Conservation (phyloP, 2,113 vertebrate species). For the Catharus fuscescens region DNA sequence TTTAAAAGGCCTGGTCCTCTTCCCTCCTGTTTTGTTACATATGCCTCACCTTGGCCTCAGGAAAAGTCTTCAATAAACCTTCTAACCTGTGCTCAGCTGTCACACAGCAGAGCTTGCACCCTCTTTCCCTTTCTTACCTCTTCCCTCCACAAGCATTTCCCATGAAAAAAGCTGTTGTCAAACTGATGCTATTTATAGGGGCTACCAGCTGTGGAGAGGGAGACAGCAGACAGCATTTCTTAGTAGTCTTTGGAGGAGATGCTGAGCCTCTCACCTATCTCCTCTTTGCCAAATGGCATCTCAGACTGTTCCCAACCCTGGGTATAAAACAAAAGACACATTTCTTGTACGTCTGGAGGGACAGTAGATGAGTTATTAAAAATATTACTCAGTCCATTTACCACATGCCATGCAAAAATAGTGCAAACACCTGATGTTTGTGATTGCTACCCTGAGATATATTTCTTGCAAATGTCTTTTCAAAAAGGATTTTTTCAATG, state of each 20-base stretch:
- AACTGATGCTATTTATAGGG: background rate
- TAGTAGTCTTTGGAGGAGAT: background rate
- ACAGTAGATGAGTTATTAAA: background rate
- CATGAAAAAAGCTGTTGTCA: background rate
- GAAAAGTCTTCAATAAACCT: background rate
- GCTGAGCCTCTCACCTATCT: background rate
- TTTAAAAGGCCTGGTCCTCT: background rate
- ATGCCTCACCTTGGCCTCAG: background rate
- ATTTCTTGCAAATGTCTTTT: background rate
- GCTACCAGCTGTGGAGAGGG: background rate
- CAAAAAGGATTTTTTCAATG: background rate
- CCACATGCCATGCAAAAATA: background rate
- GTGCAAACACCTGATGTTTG: background rate
- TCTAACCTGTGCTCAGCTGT: background rate
- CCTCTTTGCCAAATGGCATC: background rate
- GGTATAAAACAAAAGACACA: background rate
- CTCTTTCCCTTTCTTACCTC: background rate
- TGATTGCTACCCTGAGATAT: background rate
- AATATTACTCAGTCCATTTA: background rate
- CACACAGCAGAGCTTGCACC: background rate
- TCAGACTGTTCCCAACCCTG: background rate
- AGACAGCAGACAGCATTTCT: background rate
- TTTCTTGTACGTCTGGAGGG: background rate
- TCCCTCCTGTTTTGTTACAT: background rate
- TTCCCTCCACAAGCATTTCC: background rate